Evolutionary conservation across 2,113 vertebrate species (phyloP), one percentile per base, ranked within the genome.

Genomic region (Mus spicilegus): DNA sequence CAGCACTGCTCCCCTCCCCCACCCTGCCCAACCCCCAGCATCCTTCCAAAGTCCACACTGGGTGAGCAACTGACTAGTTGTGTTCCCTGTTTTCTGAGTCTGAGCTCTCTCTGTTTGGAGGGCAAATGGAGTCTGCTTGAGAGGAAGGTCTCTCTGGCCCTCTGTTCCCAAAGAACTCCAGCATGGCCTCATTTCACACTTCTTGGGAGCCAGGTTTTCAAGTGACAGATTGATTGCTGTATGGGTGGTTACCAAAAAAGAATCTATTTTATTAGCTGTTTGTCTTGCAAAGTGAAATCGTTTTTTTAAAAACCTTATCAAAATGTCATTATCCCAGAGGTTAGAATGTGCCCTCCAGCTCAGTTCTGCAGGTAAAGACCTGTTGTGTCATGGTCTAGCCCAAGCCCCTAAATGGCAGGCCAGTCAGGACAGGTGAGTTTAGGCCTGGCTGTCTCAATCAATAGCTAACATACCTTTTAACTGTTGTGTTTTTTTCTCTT

Each of bases 231-330:
- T 98, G 98, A 98, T 97, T 94, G 95, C 89, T 96, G 96, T 96
- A 98, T 96, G 98, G 98, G 96, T 91, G 97, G 97, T 97, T 98
- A 97, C 97, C 97, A 96, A 97, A 97, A 97, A 97, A 97, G 95
- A 97, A 91, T 91, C 96, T 96, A 96, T 97, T 98, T 97, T 97
- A 97, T 98, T 97, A 98, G 97, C 97, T 97, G 96, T 98, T 98
- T 98, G 96, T 97, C 97, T 98, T 97, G 80, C 84, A 97, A 91
- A 97, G 78, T 97, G 70, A 97, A 97, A 96, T 97, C 49, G 0
- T 51, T 95, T 95, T 95, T 97, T 94, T 81, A 91, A 94, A 94
- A 97, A 96, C 81, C 88, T 96, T 94, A 94, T 97, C 95, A 97
- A 96, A 97, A 96, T 97, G 97, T 96, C 97, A 97, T 87, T 3